Conservation (phyloP, 37 sponge, comb jelly and placozoan genomes). For the Haliclona indistincta region DNA sequence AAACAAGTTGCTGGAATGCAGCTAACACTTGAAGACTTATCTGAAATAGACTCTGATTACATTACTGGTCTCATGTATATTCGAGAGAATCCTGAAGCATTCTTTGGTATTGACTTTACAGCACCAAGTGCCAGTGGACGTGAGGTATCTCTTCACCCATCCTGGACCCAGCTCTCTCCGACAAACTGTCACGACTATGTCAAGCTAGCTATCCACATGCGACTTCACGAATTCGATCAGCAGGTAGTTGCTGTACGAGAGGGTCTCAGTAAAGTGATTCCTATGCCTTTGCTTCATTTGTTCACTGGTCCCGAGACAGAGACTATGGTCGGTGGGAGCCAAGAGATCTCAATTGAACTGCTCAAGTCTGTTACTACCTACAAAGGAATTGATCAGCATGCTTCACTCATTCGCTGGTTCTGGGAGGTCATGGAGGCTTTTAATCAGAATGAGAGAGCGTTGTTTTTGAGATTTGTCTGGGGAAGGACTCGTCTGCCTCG, state of each 20-base stretch:
- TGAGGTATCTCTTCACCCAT: constrained; percentile 72
- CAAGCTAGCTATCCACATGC: constrained; percentile 70
- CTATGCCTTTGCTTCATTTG: constrained; percentile 88
- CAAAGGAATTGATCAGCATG: constrained; percentile 71
- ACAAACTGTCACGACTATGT: constrained; percentile 85
- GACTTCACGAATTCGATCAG: constrained; percentile 93
- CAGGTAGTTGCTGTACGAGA: constrained; percentile 78
- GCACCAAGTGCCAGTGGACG: constrained; percentile 87
- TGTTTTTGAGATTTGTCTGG: constrained; percentile 97
- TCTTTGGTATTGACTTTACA: constrained; percentile 85
- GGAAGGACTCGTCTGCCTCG: constrained; percentile 91
- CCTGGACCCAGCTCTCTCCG: constrained; percentile 61
- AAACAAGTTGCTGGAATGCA: constrained; percentile 85
- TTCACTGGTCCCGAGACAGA: constrained; percentile 92
- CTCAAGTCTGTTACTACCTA: constrained; percentile 92
- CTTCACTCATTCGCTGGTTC: constrained; percentile 79
- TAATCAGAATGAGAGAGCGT: constrained; percentile 77
- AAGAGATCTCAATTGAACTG: constrained; percentile 79
- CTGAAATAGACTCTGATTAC: constrained; percentile 91
- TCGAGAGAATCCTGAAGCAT: constrained; percentile 79
- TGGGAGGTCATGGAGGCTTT: constrained; percentile 92
- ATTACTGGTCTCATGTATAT: constrained; percentile 77
- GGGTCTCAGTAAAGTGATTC: constrained; percentile 83
- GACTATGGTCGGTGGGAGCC: constrained; percentile 90
- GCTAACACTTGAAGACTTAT: constrained; percentile 79